Evolutionary conservation across 2,888 invertebrate species (phyloP), one percentile per base, ranked within the genome.

Genomic region (Dasypolia templi): DNA sequence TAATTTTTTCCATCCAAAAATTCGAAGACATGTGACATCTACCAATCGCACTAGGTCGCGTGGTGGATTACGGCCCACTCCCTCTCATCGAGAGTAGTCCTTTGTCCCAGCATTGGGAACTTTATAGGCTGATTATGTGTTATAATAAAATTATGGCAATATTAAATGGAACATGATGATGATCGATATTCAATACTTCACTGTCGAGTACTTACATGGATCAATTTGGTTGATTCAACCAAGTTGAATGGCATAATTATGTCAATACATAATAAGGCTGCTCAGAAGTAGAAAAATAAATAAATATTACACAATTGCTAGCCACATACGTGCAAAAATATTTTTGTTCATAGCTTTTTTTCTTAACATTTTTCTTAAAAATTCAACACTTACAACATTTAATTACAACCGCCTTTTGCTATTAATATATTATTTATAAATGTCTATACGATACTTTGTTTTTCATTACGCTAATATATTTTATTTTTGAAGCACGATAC

Each of bases 311-410:
- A 86, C 72, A 74, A 6, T 6, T n/a, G 26, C 3, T 9, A 69
- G 14, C 58, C n/a, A 49, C n/a, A 7, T 22, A 53, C 51, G 86
- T 86, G 87, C 85, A 79, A 84, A 84, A 77, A 81, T 81, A 72
- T 83, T 84, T 83, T 87, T 85, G 77, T 75, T 79, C 51, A 55
- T 62, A 64, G 55, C 74, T 65, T 59, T 69, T 56, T 80, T 70
- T 78, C 56, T 72, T 64, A n/a, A 67, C 4, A 19, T 70, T 86
- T 88, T 83, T 82, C 66, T 82, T 82, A 79, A 59, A 88, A 87
- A 87, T 72, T 87, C 79, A 87, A 88, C 88, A 83, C 71, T 87
- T 82, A 85, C 26, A 56, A 39, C 19, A 76, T 79, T 64, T 84
- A 83, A 74, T 81, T 85, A 81, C 65, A 77, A 78, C 59, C 67